Evolutionary conservation across 1,140 invertebrate genomes (phyloP), one percentile per base, ranked within the genome.

Genomic region (Drosophila repleta): DNA sequence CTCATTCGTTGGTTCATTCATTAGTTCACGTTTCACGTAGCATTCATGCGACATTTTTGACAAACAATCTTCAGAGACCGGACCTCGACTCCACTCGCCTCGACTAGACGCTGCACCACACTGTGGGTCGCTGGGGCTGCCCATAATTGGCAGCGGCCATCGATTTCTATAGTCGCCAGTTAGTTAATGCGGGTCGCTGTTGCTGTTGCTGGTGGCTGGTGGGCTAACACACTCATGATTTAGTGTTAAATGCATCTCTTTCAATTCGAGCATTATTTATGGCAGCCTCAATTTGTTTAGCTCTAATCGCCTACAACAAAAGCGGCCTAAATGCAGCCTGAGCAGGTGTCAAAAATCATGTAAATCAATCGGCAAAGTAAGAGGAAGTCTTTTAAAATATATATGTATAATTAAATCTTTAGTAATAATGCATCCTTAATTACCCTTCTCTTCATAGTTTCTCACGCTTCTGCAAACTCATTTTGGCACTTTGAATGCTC

Each of bases 91-190:
- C 6, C 6, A 43, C 39, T 43, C 15, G n/a, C 6, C 37, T 15
- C 2, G 5, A 29, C 29, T 29, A 8, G 29, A 41, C 39, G 7
- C 15, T 60, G 17, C 41, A 55, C 32, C 62, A 61, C 71, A 61
- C 71, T 64, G 79, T 83, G 79, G 79, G 75, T 76, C 78, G 75
- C 15, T 17, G 43, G 43, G 43, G n/a, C 37, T 52, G 53, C 32
- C 80, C 81, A 84, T 79, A 84, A 79, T 84, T 84, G 80, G 80
- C 80, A 75, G 60, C 45, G 60, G 24, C 61, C 80, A 84, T 83
- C 76, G 76, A 79, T 84, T 73, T 76, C 66, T 58, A 39, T 41
- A 26, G 43, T 39, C 52, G 32, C 24, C 24, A 52, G 15, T 32
- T 52, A 15, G 51, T n/a, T 68, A 66, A 84, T 84, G 80, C 80